Evolutionary conservation across 2,888 invertebrate species (phyloP), one percentile per base, ranked within the genome.

Genomic region (Plemyria rubiginata): DNA sequence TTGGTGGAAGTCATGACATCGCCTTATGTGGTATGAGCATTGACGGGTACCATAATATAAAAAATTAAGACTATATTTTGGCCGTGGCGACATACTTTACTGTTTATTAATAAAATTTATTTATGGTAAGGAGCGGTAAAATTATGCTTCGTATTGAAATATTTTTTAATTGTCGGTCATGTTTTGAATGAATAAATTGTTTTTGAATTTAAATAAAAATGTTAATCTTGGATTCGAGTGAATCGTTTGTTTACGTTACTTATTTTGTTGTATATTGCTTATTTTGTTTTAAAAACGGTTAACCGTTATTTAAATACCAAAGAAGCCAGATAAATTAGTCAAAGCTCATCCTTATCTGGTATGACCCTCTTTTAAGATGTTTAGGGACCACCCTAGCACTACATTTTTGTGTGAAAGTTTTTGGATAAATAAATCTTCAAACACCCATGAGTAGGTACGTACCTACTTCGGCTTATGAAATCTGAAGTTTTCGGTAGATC

Each of bases 1-100:
- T 91, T 87, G 86, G 85, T 82, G 85, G 78, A 82, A 84, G 90
- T 88, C 90, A 90, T 91, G 91, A 88, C 87, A 90, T 86, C 89
- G 81, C 87, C 76, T 79, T 88, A 90, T 87, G 87, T 82, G 88
- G 88, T 86, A 83, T 80, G 78, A 81, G 77, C 85, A 84, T 79
- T 84, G 86, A 88, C 82, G 82, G 82, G 75, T 76, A 81, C 77
- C 79, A 86, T 85, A 81, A 85, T 84, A 84, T 85, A 79, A 85
- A 86, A 85, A 86, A 86, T 80, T 81, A 81, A 82, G 80, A 82
- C 74, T 81, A 82, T 87, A 86, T 87, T 88, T 87, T 88, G 88
- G 88, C 80, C 72, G 73, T 76, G 75, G 74, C 68, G 77, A 79
- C 75, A 72, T 79, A 81, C 84, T 81, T 80, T 78, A 65, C 71